Evolutionary conservation across 1,140 invertebrate genomes (phyloP).

Genomic region (Dendroctonus valens): DNA sequence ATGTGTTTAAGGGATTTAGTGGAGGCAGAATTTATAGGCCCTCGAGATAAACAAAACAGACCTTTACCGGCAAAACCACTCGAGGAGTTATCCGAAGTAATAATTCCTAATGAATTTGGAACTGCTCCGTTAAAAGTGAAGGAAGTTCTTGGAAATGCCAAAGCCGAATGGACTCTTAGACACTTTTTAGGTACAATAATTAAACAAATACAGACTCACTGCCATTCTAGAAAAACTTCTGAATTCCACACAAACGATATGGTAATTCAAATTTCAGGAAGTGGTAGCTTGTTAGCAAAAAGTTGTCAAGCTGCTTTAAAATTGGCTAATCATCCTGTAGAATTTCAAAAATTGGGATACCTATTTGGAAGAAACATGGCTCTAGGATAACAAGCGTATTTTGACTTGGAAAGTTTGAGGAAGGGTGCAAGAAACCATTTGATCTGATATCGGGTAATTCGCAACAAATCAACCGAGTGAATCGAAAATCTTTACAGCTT

Average conservation of each 20-base stretch:
- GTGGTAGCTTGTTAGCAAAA: slow-evolving; percentile 47
- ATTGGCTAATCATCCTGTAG: slow-evolving; percentile 72
- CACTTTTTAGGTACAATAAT: slow-evolving; percentile 68
- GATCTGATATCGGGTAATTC: slow-evolving; percentile 61
- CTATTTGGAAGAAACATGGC: slow-evolving; percentile 88
- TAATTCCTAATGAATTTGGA: slow-evolving; percentile 37
- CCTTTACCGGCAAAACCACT: slow-evolving; percentile 67
- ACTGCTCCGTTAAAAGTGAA: slow-evolving; percentile 38
- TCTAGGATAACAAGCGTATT: slow-evolving; percentile 81
- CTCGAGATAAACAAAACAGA: too few relatives aligned
- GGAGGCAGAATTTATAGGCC: too few relatives aligned
- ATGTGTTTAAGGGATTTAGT: too few relatives aligned
- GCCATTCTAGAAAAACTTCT: neutral
- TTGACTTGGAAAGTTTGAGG: slow-evolving; percentile 49
- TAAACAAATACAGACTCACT: neutral
- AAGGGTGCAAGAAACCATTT: slow-evolving; percentile 51
- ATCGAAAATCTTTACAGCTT: neutral
- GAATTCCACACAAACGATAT: too few relatives aligned
- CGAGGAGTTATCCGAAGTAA: slow-evolving; percentile 22
- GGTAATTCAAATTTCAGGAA: slow-evolving; percentile 8
- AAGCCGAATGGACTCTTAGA: slow-evolving; percentile 76
- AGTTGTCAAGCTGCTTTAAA: slow-evolving; percentile 81
- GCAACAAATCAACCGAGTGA: neutral
- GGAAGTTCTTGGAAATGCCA: slow-evolving; percentile 44
- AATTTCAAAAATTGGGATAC: slow-evolving; percentile 72